Percentiles rank a stretch among this genome's conserved stretches.
Conservation (phyloP, 1,140 invertebrate species). For the Maniola jurtina region DNA sequence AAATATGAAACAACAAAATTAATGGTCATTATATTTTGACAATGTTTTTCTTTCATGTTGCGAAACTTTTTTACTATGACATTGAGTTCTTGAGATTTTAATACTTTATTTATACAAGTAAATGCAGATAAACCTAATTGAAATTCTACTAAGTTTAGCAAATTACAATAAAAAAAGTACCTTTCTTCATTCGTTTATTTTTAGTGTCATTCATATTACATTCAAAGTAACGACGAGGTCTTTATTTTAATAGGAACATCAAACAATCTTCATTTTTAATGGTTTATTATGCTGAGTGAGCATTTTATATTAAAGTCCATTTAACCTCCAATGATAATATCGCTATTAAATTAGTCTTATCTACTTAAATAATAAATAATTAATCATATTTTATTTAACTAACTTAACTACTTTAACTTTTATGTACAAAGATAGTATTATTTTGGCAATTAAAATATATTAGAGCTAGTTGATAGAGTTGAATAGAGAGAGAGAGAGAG, state of each 20-base stretch:
- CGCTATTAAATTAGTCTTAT: conserved; percentile 2
- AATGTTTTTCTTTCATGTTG: no score
- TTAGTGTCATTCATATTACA: neutral
- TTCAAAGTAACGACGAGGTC: neutral
- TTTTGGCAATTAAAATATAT: conserved; percentile 30
- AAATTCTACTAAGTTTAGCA: no score
- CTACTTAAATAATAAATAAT: no score
- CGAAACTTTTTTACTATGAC: no score
- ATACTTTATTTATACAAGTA: no score
- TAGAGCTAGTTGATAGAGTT: conserved; percentile 14
- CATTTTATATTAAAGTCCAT: conserved; percentile 1
- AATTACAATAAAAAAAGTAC: no score
- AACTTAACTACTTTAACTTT: conserved; percentile 7
- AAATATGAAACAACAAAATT: no score
- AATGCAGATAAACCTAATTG: no score
- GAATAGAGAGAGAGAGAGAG: conserved; percentile 15
- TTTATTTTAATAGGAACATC: conserved; percentile 1
- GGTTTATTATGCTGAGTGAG: neutral
- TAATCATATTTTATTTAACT: neutral
- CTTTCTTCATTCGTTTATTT: no score
- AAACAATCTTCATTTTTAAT: neutral
- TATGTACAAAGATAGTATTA: conserved; percentile 25
- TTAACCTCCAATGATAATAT: neutral
- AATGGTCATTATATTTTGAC: no score
- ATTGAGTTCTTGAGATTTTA: no score